Base-by-base conservation (phyloP, 2,797 vertebrate genomes). In the Mus caroli region DNA sequence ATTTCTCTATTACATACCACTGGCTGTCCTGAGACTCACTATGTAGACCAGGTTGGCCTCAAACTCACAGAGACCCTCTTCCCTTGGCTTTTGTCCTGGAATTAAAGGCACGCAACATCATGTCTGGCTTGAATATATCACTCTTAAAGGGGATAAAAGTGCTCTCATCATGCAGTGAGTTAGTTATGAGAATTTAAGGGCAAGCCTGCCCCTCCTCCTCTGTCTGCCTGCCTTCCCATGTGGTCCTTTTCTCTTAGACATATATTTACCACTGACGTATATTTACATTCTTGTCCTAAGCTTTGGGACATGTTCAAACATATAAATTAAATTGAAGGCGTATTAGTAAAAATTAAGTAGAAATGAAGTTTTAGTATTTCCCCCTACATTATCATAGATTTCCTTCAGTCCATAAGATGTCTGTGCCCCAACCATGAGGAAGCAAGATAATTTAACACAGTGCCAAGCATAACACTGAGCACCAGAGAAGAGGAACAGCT, bases 311-410 rank as follows among this genome's bases (percentile, higher is more conserved):
- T 31, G 2, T 4, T 15, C 6, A 82, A 73, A 91, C 67, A 77
- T 60, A 31, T 1, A 46, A 76, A 77, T 78, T 79, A 43, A 62
- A 62, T 62, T 73, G 37, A 75, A 40, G 67, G 24, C 15, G 4
- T 13, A 46, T 10, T 37, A 90, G 56, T 67, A 40, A 75, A 92
- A 84, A 84, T 69, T 60, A 64, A 26, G 9, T 50, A 78, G 62
- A 84, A 64, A 26, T 75, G 37, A 79, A 69, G 37, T n/a, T 89
- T 96, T 77, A 40, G 34, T 24, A 37, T 19, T 92, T 77, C 22
- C 89, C 60, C 20, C 77, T 75, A 26, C 8, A 40, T 24, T 13
- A 12, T 20, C 71, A 20, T 89, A 54, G 34, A 54, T 83, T 54
- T 28, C 7, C 37, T 31, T 28, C 15, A 64, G 43, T 37, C 10